Conservation (phyloP, 2,888 invertebrate species). For the Agonopterix heracliana region DNA sequence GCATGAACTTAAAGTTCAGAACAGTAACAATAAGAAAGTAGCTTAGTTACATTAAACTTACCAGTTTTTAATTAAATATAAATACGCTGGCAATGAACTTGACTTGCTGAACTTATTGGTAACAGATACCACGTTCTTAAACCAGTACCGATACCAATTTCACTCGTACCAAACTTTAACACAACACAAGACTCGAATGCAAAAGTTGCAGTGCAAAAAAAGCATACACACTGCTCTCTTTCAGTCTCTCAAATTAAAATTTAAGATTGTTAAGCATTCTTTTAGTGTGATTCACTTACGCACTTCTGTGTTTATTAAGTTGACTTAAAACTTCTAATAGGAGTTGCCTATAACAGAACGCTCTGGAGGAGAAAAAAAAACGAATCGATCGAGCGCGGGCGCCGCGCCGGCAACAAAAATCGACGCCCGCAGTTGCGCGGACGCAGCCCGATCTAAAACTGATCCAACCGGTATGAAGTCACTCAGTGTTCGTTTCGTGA, state of each 20-base stretch:
- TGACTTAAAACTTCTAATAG: not conserved
- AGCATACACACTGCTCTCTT: constrained; percentile 11
- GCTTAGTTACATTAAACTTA: constrained; percentile 36
- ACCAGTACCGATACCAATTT: constrained; percentile 46
- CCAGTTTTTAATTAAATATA: constrained; percentile 61
- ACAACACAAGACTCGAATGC: constrained; percentile 34
- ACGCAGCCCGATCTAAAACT: constrained; percentile 63
- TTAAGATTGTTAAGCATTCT: constrained; percentile 2
- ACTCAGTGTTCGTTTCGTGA: constrained; percentile 37
- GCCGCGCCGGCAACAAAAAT: constrained; percentile 26
- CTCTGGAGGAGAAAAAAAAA: constrained; percentile 35
- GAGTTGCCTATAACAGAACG: constrained; percentile 7
- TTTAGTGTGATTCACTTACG: not conserved
- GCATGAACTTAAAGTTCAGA: constrained; percentile 9
- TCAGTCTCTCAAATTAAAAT: constrained; percentile 12
- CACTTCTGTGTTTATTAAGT: constrained; percentile 2
- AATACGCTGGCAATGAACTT: constrained; percentile 55
- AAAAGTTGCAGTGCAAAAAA: constrained; percentile 39
- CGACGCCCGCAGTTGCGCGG: constrained; percentile 41
- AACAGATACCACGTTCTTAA: constrained; percentile 29
- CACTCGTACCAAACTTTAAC: constrained; percentile 38
- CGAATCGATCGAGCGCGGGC: constrained; percentile 38
- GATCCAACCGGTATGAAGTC: constrained; percentile 68
- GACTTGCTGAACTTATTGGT: constrained; percentile 47
- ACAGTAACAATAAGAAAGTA: constrained; percentile 46